Conservation (phyloP, 2,113 vertebrate species). For the Sander vitreus region DNA sequence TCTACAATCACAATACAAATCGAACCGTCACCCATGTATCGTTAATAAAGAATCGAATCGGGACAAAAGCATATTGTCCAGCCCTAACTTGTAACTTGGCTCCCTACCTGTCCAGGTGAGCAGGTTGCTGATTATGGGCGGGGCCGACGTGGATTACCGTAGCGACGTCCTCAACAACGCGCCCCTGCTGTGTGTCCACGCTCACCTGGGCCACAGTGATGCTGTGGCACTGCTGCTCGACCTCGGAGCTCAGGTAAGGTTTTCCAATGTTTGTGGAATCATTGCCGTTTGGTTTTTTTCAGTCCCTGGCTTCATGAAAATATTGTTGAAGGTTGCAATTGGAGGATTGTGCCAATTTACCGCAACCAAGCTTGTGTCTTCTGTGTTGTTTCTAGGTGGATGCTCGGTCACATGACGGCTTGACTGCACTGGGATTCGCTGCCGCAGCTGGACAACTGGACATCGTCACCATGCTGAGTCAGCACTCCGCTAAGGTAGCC, state of each 20-base stretch:
- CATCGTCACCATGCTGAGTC: slow-evolving; percentile 90
- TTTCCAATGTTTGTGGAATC: background rate
- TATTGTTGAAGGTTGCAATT: background rate
- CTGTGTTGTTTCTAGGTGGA: slow-evolving; percentile 81
- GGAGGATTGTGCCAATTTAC: background rate
- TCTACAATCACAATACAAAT: too few species aligned
- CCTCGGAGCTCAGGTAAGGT: slow-evolving; percentile 88
- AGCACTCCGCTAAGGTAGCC: slow-evolving; percentile 91
- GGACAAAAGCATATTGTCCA: too few species aligned
- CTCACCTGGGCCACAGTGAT: slow-evolving; percentile 94
- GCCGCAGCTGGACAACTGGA: slow-evolving; percentile 92
- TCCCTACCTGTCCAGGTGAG: slow-evolving; percentile 87
- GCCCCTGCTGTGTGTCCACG: slow-evolving; percentile 93
- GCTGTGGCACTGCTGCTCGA: slow-evolving; percentile 93
- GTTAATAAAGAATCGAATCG: too few species aligned
- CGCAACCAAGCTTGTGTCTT: background rate
- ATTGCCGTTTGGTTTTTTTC: background rate
- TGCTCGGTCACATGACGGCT: slow-evolving; percentile 90
- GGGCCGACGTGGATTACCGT: slow-evolving; percentile 92
- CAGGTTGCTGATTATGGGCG: slow-evolving; percentile 92
- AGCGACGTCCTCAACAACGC: slow-evolving; percentile 94
- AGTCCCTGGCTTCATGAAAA: background rate
- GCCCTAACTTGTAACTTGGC: background rate
- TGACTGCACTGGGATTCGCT: slow-evolving; percentile 93
- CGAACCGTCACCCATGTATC: too few species aligned